Percentiles rank a stretch among this genome's conserved stretches.
Evolutionary conservation across 2,113 vertebrate species (phyloP).

Genomic region (Balaeniceps rex): DNA sequence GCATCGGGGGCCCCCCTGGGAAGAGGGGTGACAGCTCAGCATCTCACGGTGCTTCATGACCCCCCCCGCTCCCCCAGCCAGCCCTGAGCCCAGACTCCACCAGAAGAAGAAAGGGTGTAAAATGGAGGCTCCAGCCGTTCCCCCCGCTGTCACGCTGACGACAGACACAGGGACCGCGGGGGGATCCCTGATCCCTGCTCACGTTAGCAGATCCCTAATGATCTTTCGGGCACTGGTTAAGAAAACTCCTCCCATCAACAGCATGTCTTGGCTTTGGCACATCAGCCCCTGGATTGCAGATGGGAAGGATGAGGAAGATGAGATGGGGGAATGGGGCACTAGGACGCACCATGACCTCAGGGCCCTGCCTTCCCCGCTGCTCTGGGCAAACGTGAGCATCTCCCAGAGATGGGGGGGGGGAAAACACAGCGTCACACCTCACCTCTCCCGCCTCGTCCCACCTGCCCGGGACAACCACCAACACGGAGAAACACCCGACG

Average conservation of each 20-base stretch:
- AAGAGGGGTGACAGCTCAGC: background rate
- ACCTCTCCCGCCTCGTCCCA: background rate
- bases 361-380: background rate
- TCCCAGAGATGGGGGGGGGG: too few species aligned
- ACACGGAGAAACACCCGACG: fast-evolving
- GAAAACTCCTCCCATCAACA: background rate
- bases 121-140: background rate
- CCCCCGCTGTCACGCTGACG: too few species aligned
- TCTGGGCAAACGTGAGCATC: too few species aligned
- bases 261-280: background rate
- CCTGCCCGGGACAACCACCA: background rate
- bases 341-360: background rate
- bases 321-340: fast-evolving
- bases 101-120: background rate
- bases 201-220: fast-evolving
- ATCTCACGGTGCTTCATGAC: background rate
- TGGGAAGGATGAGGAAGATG: background rate
- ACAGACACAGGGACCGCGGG: fast-evolving
- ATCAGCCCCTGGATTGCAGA: background rate
- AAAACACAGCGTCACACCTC: background rate
- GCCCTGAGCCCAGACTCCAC: background rate
- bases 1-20: fast-evolving
- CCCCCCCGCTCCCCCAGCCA: too few species aligned
- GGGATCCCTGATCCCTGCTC: background rate
- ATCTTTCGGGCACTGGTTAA: background rate